phyloP scores from a whole-genome alignment of 2,888 invertebrate species.

The Plagodis pulveraria region DNA sequence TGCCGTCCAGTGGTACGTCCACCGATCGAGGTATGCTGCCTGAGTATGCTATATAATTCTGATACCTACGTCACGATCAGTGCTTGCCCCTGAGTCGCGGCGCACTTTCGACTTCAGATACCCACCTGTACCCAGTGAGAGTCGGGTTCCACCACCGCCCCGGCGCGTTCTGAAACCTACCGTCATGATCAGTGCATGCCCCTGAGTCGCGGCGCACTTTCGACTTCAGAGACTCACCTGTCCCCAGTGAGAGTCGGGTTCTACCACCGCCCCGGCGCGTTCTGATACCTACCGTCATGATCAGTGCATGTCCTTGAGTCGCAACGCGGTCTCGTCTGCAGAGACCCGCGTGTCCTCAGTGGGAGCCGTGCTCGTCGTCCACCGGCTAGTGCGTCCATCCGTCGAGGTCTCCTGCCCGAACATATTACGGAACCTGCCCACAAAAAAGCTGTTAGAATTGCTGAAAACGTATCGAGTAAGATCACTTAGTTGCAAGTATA shows the following conservation, averaged over 20 bases:
- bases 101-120: constrained; percentile 67
- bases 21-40: constrained; percentile 44
- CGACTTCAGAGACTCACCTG: constrained; percentile 68
- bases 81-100: constrained; percentile 64
- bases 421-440: constrained; percentile 54
- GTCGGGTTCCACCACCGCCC: too few species aligned
- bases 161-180: background rate
- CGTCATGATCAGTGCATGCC: constrained; percentile 57
- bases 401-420: constrained; percentile 50
- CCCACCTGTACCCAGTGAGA: constrained; percentile 72
- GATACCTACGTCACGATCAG: too few species aligned
- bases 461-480: too few species aligned
- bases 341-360: constrained; percentile 76
- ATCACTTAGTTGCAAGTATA: too few species aligned
- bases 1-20: constrained; percentile 64
- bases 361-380: constrained; percentile 69
- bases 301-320: constrained; percentile 69
- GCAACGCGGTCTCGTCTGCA: constrained; percentile 63
- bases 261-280: too few species aligned
- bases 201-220: constrained; percentile 64
- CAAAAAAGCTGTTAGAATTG: too few species aligned
- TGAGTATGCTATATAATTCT: too few species aligned
- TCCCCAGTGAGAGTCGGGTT: constrained; percentile 74
- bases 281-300: background rate
- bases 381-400: constrained; percentile 59